Evolutionary conservation across 2,797 vertebrate genomes (phyloP).

Genomic region (Apodemus agrarius): DNA sequence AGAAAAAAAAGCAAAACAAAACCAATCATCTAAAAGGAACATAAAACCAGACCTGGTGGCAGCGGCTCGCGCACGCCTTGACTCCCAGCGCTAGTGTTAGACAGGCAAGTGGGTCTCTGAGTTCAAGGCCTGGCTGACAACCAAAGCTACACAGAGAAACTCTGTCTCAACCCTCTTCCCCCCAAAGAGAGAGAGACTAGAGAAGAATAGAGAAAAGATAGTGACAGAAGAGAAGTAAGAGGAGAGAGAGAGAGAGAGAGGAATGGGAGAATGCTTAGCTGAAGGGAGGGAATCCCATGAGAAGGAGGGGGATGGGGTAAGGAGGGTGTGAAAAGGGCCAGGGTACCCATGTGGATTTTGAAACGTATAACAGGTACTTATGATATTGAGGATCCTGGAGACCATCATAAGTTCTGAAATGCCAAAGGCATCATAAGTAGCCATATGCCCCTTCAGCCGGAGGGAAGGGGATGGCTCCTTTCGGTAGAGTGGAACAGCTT

Average conservation of each 20-base stretch:
- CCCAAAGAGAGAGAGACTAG: background rate
- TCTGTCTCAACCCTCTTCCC: background rate
- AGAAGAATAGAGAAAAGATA: background rate
- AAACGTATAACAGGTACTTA: background rate
- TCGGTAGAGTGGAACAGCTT: background rate
- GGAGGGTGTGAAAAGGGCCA: background rate
- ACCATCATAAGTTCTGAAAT: background rate
- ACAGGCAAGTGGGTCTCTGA: background rate
- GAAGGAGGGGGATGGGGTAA: background rate
- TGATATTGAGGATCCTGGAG: background rate
- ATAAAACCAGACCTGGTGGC: background rate
- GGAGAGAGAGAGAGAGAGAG: background rate
- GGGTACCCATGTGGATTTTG: background rate
- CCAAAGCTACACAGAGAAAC: background rate
- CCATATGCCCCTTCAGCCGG: background rate
- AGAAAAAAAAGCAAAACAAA: background rate
- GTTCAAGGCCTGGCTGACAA: background rate
- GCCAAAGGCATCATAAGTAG: no score
- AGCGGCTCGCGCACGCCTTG: background rate
- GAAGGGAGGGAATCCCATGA: background rate
- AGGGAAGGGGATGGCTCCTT: background rate
- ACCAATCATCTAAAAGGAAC: background rate
- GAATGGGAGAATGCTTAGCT: background rate
- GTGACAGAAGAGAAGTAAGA: background rate
- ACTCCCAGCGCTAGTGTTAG: background rate